Evolutionary conservation across 2,888 invertebrate genomes (phyloP), one percentile per base, ranked within the genome.

Genomic region (Herminia tarsipennalis): DNA sequence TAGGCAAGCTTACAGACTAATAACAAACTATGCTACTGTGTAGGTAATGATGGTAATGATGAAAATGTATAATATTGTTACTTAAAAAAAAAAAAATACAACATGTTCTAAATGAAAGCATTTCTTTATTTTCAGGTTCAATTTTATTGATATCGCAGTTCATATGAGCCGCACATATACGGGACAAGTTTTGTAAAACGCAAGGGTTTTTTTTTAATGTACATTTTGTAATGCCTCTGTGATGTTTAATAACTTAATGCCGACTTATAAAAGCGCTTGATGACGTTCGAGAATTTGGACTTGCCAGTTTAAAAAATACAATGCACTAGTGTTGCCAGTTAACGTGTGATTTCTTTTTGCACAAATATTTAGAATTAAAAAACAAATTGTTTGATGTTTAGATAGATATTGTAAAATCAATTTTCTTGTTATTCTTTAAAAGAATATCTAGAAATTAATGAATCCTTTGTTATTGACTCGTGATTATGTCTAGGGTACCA

Each of bases 81-180:
- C 3, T 3, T n/a, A n/a, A n/a, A n/a, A n/a, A n/a, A n/a, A n/a
- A n/a, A n/a, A n/a, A n/a, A 3, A 24, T 24, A 4, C 10, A 10
- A 5, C 3, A 5, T 12, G 1, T 25, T 5, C 6, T 12, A 6
- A 12, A 34, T 17, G 18, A n/a, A 21, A 12, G 20, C 14, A 13
- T 12, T 44, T 28, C 43, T 52, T 48, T 56, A 21, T 24, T 83
- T 81, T 9, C 82, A 83, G 82, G 70, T 77, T 64, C 67, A 83
- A 81, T 79, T 79, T 59, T 61, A 73, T 46, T 58, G 58, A 52
- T 52, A 63, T 46, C 56, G 41, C 58, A 28, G 43, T 52, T 37
- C 61, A 62, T 70, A 64, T 72, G 54, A 59, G 53, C 52, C 57
- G 50, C 51, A 47, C 47, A 29, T 35, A 4, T 10, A 12, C 13